These are phyloP conservation scores for Cerastis rubricosa DNA, from an alignment of 2,888 invertebrate species.

Conservation along the genomic window DNA sequence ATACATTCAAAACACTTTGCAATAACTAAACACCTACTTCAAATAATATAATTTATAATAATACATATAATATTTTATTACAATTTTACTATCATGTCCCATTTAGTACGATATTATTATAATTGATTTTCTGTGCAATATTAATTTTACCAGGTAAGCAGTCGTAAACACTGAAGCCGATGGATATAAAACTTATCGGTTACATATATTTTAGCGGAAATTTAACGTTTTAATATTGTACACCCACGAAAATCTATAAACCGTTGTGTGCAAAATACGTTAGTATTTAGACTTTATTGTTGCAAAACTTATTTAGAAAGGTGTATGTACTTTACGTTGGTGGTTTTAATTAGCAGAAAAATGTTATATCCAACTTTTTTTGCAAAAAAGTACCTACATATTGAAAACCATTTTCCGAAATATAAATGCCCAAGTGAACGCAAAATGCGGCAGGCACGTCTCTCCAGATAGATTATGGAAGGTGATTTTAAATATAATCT, in stretches of 20 bases:
- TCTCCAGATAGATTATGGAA: too few species aligned
- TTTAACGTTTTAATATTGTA: conserved; percentile 52
- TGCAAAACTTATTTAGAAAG: conserved; percentile 54
- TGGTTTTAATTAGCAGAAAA: conserved; percentile 15
- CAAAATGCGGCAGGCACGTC: too few species aligned
- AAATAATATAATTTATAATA: too few species aligned
- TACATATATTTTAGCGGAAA: conserved; percentile 44
- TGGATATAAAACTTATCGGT: conserved; percentile 35
- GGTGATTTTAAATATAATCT: too few species aligned
- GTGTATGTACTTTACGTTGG: conserved; percentile 30
- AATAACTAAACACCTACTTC: conserved; percentile 36
- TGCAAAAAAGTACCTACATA: too few species aligned
- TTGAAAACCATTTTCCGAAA: too few species aligned
- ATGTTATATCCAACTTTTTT: background rate
- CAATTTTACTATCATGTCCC: conserved; percentile 36
- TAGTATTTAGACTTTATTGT: conserved; percentile 44
- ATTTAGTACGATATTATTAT: conserved; percentile 13
- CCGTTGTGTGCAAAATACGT: conserved; percentile 46
- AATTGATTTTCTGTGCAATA: conserved; percentile 48
- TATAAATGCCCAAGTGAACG: too few species aligned
- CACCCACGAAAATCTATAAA: conserved; percentile 58
- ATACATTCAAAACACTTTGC: conserved; percentile 15
- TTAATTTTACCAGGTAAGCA: conserved; percentile 42
- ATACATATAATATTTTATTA: conserved; percentile 41
- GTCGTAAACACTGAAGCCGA: conserved; percentile 42